Evolutionary conservation across 2,113 vertebrate genomes (phyloP), one percentile per base, ranked within the genome.

Genomic region (Oreochromis spilurus): DNA sequence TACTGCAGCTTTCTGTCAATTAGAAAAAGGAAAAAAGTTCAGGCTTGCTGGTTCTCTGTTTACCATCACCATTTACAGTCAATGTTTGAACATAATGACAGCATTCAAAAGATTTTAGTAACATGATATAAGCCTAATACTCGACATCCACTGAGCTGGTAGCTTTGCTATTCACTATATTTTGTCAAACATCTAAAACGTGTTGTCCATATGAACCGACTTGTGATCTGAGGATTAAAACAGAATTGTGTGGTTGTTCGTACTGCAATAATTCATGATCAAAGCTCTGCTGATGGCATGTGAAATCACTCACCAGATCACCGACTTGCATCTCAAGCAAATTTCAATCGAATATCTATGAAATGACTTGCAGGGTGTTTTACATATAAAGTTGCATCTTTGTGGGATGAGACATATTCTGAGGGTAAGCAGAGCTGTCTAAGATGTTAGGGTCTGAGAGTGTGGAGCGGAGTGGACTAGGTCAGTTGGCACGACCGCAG

Each of bases 201-300:
- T 4, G 84, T 45, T 88, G 90, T 93, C 62, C 86, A 67, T 79
- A 92, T 36, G 21, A 83, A 89, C 87, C 62, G 55, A 81, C 91
- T 79, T 94, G 89, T 93, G 92, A 93, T 94, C 87, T 84, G 57
- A 78, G 93, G 93, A 95, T 94, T 94, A 94, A 87, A 86, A 34
- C 24, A 43, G 83, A 91, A 89, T 88, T 87, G 86, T 83, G 77
- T 24, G 85, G 75, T 89, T 93, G 93, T 93, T 94, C 26, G 48
- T 87, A 11, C 86, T 5, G 53, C 88, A 77, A 92, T 95, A 94
- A 93, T 72, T 95, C 92, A 94, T 62, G 58, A 79, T 89, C 82
- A 60, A 50, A 90, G 89, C 90, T 79, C 58, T 88, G 90, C 87
- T 91, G 93, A 92, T 48, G 65, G 91, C 87, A 77, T 88, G 90